These are phyloP conservation scores for Aplochiton taeniatus DNA, from an alignment of 2,797 vertebrate species.

Conservation along the genomic window DNA sequence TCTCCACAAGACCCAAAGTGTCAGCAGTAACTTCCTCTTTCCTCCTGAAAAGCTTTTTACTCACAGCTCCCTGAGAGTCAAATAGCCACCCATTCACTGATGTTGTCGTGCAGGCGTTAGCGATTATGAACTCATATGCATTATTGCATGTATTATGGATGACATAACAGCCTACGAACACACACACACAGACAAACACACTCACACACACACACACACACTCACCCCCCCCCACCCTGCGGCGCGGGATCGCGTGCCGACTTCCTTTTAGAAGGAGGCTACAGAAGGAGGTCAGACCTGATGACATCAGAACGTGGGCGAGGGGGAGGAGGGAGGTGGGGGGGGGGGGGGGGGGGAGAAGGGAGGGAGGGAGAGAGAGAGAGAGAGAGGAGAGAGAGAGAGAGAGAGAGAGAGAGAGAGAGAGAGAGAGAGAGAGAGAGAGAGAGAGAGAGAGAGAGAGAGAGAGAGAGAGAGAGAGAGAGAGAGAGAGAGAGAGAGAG, in stretches of 20 bases:
- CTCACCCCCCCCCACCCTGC: too few species aligned
- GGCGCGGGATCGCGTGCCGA: constrained; percentile 60
- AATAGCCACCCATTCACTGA: neutral
- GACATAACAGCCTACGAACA: constrained; percentile 34
- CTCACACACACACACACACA: too few species aligned
- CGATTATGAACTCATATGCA: constrained; percentile 39
- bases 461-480: too few species aligned
- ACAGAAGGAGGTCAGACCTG: constrained; percentile 74
- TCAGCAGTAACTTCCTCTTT: neutral
- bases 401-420: too few species aligned
- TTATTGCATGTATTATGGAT: constrained; percentile 62
- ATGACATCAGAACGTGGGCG: constrained; percentile 63
- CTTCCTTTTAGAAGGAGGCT: constrained; percentile 64
- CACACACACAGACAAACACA: too few species aligned
- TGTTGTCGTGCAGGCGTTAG: constrained; percentile 21
- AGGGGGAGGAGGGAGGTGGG: constrained; percentile 48
- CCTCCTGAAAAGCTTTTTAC: constrained; percentile 2
- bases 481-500: too few species aligned
- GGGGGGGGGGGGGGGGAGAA: constrained; percentile 5
- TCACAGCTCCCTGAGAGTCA: neutral
- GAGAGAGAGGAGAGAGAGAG: too few species aligned
- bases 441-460: too few species aligned
- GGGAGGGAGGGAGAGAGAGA: too few species aligned
- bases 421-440: too few species aligned
- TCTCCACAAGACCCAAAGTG: too few species aligned